These are phyloP conservation scores for Nyctibius bracteatus DNA, from an alignment of 2,113 vertebrate genomes.

Conservation along the genomic window DNA sequence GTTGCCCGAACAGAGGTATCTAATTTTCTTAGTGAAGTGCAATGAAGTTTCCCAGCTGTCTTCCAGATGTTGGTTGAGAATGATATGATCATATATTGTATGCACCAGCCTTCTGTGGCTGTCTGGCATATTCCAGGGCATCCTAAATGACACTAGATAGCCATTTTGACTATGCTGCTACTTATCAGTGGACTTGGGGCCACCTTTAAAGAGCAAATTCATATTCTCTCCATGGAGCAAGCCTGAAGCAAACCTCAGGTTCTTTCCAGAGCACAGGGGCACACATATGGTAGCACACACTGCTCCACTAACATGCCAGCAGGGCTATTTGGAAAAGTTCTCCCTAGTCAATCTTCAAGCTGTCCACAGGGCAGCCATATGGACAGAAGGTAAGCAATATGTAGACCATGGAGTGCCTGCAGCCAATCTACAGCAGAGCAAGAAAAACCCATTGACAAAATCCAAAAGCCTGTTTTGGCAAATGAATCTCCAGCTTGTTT, in stretches of 20 bases:
- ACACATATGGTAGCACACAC: not conserved
- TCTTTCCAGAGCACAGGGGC: not conserved
- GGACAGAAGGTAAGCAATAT: not conserved
- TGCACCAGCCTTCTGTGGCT: not conserved
- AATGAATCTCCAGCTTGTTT: not conserved
- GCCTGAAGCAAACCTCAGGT: not conserved
- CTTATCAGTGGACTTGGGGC: not conserved
- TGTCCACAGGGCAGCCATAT: not conserved
- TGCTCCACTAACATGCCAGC: not conserved
- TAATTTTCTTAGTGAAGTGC: not conserved
- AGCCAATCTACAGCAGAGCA: not conserved
- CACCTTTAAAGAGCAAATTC: not conserved
- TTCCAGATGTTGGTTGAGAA: not conserved
- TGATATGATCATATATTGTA: not conserved
- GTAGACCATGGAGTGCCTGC: not conserved
- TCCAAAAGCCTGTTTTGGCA: not conserved
- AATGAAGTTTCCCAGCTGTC: not conserved
- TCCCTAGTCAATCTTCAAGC: not conserved
- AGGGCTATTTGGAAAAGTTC: not conserved
- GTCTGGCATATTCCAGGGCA: not conserved
- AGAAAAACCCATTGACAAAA: not conserved
- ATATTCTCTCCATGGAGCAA: not conserved
- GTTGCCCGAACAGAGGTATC: not conserved
- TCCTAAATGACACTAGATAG: not conserved
- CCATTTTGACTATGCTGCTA: not conserved